Base-by-base conservation (phyloP, 2,888 invertebrate species). In the Pedicia rivosa region DNA sequence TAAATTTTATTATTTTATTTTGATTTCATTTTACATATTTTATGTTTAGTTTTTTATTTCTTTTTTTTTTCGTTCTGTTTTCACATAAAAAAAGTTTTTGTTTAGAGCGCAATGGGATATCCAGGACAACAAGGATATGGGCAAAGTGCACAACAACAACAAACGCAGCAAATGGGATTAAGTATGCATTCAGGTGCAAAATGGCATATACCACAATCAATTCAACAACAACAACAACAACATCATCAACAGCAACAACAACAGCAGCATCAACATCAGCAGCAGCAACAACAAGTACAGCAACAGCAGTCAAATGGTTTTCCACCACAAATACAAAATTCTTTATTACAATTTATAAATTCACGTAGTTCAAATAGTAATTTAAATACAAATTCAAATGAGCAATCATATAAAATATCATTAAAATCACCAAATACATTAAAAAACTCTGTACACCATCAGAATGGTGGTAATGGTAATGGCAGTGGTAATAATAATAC, bases 141-240 rank as follows among this genome's bases (percentile, higher is more conserved):
- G 64, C 63, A 52, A 61, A 68, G 44, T 53, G 44, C 42, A 27
- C 55, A 55, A 43, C 52, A 54, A 14, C 55, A 55, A 40, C 42
- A 38, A 33, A 10, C 38, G 24, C 53, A 52, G 35, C 58, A 56
- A 46, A 47, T 66, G 43, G 62, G 59, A 51, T 63, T 62, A 46
- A 49, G 49, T 39, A 54, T 57, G 50, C 45, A 43, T 39, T 36
- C 44, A 7, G 43, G 43, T 5, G 71, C 73, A 50, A 77, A 78
- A 54, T 82, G 82, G 81, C 82, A 82, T 59, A 80, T 78, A 48
- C 82, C 57, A 41, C 62, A 62, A 49, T 59, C 59, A 32, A 59
- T 55, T 39, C 60, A 58, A 46, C 51, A 49, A 34, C 47, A 46
- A 4, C 50, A 48, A 7, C 49, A 47, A n/a, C n/a, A n/a, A n/a